phyloP scores from a whole-genome alignment of 2,888 invertebrate species.

The Hofmannophila pseudospretella region DNA sequence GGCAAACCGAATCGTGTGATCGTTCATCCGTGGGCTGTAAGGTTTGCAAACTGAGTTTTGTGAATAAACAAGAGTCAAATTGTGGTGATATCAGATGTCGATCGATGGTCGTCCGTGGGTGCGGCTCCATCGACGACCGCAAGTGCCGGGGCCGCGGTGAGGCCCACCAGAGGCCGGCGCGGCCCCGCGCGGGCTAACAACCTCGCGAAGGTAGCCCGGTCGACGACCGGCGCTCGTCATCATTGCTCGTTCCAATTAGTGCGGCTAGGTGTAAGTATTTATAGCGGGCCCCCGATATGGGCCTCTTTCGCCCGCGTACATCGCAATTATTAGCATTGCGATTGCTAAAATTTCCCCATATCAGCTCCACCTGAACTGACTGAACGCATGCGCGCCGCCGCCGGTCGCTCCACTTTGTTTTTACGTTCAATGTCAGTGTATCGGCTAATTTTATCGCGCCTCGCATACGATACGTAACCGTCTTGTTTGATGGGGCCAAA shows the following conservation, averaged over 20 bases:
- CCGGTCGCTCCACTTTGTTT: slow-evolving; percentile 66
- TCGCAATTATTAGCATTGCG: slow-evolving; percentile 39
- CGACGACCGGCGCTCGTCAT: slow-evolving; percentile 53
- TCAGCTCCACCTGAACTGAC: slow-evolving; percentile 54
- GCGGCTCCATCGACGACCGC: not conserved
- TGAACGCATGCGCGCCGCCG: slow-evolving; percentile 53
- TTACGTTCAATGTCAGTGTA: slow-evolving; percentile 77
- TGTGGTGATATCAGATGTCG: not conserved
- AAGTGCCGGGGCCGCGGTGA: slow-evolving; percentile 3
- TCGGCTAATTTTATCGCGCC: slow-evolving; percentile 74
- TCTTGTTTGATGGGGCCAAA: slow-evolving; percentile 65
- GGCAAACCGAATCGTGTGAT: slow-evolving; percentile 2
- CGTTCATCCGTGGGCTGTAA: not conserved
- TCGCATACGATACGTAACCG: slow-evolving; percentile 63
- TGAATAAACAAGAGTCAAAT: slow-evolving; percentile 5
- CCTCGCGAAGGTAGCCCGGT: slow-evolving; percentile 50
- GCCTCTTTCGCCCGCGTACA: slow-evolving; percentile 39
- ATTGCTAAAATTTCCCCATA: slow-evolving; percentile 50
- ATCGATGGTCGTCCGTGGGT: slow-evolving; percentile 3
- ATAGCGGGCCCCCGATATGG: slow-evolving; percentile 37
- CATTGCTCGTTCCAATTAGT: slow-evolving; percentile 49
- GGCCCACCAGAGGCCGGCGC: slow-evolving; percentile 2
- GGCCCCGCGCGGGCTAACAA: slow-evolving; percentile 36
- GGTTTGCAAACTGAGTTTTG: slow-evolving; percentile 5
- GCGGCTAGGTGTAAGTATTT: slow-evolving; percentile 30